Evolutionary conservation across 2,113 vertebrate species (phyloP).

Genomic region (Fukomys damarensis): DNA sequence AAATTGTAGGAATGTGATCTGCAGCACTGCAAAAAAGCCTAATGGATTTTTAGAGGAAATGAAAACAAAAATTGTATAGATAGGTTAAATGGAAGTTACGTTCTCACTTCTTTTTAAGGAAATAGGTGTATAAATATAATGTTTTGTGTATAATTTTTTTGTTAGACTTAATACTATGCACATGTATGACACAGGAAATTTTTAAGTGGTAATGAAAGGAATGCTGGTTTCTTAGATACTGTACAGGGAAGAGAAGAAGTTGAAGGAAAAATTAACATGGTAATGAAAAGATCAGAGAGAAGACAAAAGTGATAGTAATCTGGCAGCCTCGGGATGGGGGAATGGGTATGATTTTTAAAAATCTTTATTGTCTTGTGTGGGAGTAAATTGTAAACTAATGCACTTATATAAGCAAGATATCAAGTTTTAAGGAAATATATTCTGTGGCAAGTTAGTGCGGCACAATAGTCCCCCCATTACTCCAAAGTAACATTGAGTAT

Average conservation of each 20-base stretch:
- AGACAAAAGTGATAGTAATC: neutral
- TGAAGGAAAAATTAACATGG: constrained; percentile 45
- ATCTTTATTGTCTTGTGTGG: constrained; percentile 8
- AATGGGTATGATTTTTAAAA: constrained; percentile 2
- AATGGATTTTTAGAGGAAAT: neutral
- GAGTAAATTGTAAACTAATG: constrained; percentile 54
- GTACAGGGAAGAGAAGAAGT: neutral
- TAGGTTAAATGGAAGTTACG: constrained; percentile 17
- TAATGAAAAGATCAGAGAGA: constrained; percentile 59
- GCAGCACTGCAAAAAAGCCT: neutral
- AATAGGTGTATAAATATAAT: neutral
- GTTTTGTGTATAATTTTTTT: neutral
- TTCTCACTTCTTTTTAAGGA: neutral
- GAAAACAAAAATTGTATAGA: neutral
- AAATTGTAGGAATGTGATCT: neutral
- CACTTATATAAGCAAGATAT: constrained; percentile 30
- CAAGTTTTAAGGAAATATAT: constrained; percentile 25
- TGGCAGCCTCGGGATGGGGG: neutral
- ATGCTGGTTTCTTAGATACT: neutral
- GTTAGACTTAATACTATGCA: neutral
- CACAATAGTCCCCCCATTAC: neutral
- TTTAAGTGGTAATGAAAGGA: constrained; percentile 48
- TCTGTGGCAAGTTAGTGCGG: neutral
- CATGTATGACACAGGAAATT: neutral
- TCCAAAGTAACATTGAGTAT: neutral